A percentile compares a stretch with the other conserved stretches of the same genome.
Conservation (phyloP, 2,113 vertebrate species). For the Spermophilus dauricus region DNA sequence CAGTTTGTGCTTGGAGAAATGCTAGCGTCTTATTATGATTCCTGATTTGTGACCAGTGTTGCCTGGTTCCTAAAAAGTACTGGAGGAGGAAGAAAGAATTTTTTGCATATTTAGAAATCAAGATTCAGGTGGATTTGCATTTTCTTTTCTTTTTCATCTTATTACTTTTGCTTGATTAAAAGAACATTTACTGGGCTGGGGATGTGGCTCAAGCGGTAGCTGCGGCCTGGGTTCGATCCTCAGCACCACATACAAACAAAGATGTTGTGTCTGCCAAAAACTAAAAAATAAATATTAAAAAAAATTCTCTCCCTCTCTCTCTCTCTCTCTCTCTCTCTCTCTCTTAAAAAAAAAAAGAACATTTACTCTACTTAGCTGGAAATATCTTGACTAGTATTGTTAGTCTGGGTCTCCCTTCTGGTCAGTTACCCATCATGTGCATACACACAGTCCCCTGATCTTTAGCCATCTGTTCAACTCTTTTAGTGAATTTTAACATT, state of each 20-base stretch:
- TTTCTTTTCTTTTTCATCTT: neutral
- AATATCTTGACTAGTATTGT: neutral
- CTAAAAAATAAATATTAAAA: no score
- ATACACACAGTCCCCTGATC: neutral
- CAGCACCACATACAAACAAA: no score
- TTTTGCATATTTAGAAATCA: conserved; percentile 7
- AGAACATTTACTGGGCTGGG: neutral
- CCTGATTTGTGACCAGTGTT: neutral
- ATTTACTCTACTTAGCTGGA: neutral
- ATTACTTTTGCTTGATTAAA: conserved; percentile 12
- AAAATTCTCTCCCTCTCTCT: no score
- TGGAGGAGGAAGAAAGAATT: neutral
- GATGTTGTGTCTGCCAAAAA: no score
- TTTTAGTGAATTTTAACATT: neutral
- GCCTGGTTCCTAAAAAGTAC: neutral
- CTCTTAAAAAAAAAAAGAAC: neutral
- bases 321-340: no score
- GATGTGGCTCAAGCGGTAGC: no score
- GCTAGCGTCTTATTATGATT: neutral
- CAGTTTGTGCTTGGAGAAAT: neutral
- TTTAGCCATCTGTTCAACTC: neutral
- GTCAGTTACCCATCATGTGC: neutral
- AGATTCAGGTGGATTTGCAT: neutral
- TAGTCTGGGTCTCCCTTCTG: neutral
- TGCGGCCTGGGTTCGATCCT: no score